A percentile compares a stretch with the other conserved stretches of the same genome.
Conservation (phyloP, 2,797 vertebrate genomes). For the Pseudochaenichthys georgianus region DNA sequence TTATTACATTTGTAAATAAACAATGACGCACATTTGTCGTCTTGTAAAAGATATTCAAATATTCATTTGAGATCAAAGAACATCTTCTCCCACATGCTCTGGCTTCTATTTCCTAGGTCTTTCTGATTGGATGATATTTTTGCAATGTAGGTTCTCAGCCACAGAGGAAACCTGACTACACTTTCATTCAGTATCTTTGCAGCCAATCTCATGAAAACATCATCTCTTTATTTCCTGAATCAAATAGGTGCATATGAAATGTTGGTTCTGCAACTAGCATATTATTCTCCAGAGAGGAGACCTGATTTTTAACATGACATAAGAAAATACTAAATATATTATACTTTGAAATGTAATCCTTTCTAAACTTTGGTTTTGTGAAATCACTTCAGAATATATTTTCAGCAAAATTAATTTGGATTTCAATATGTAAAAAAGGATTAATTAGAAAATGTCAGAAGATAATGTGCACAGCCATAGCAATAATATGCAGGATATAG, state of each 20-base stretch:
- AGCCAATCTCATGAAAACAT: constrained; percentile 47
- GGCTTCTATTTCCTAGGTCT: constrained; percentile 38
- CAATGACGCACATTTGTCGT: background rate
- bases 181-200: constrained; percentile 51
- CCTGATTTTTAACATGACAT: constrained; percentile 33
- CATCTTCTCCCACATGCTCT: constrained; percentile 32
- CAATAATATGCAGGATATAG: constrained; percentile 22
- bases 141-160: constrained; percentile 72
- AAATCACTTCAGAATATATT: constrained; percentile 6
- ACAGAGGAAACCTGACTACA: constrained; percentile 61
- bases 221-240: constrained; percentile 36
- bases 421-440: background rate
- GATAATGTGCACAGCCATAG: constrained; percentile 6
- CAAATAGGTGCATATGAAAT: constrained; percentile 1
- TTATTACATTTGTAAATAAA: constrained; percentile 14
- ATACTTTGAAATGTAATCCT: background rate
- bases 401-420: constrained; percentile 3
- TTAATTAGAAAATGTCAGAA: constrained; percentile 21
- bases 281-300: constrained; percentile 18
- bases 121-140: constrained; percentile 75
- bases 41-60: constrained; percentile 4
- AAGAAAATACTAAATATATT: constrained; percentile 6
- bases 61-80: constrained; percentile 18
- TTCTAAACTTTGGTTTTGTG: background rate
- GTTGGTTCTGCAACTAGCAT: constrained; percentile 9